Percentiles rank a stretch among this genome's conserved stretches.
Conservation (phyloP, 2,113 vertebrate genomes). For the Cololabis saira region DNA sequence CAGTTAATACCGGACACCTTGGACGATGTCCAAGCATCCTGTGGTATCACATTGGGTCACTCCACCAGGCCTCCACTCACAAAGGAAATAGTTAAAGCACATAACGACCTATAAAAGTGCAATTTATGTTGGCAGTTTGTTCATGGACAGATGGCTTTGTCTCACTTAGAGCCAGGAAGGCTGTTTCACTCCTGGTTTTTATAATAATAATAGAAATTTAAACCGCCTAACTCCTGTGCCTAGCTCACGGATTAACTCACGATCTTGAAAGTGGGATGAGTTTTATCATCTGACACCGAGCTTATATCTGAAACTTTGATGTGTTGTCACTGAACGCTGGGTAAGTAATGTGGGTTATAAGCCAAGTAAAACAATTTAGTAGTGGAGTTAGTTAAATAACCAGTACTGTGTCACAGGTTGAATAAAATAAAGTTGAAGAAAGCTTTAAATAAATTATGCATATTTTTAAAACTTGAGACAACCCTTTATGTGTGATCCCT, state of each 20-base stretch:
- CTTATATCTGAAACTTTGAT: too few relatives aligned
- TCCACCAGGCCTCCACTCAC: background rate
- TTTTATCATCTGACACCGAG: background rate
- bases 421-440: too few relatives aligned
- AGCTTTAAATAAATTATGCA: too few relatives aligned
- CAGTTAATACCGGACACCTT: background rate
- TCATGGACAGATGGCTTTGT: background rate
- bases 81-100: background rate
- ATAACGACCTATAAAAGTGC: background rate
- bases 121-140: constrained; percentile 1
- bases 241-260: background rate
- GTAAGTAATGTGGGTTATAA: too few relatives aligned
- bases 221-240: background rate
- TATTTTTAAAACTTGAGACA: too few relatives aligned
- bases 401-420: too few relatives aligned
- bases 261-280: background rate
- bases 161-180: background rate
- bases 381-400: too few relatives aligned
- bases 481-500: too few relatives aligned
- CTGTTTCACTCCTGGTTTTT: background rate
- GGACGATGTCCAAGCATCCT: constrained; percentile 17
- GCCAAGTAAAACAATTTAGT: too few relatives aligned
- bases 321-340: too few relatives aligned
- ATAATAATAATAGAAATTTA: background rate
- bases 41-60: background rate